Percentiles rank a stretch among this genome's conserved stretches.
Conservation (phyloP, 2,888 invertebrate genomes). For the Pomacea canaliculata region DNA sequence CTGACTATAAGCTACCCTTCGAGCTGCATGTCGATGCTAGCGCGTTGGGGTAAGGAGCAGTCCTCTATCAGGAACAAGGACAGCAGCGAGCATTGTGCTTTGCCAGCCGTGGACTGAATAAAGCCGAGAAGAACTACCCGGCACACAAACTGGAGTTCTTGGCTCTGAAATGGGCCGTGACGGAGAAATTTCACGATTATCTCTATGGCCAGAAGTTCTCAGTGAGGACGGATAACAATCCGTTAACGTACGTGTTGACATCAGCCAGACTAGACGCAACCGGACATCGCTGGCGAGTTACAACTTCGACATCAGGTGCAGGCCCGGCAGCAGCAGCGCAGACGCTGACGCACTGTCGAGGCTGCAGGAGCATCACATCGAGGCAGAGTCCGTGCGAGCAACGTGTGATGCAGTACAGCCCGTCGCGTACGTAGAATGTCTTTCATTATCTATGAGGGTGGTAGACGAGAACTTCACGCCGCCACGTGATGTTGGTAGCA, state of each 20-base stretch:
- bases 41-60: slow-evolving; percentile 30
- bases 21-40: slow-evolving; percentile 33
- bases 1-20: slow-evolving; percentile 23
- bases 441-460: too few species aligned
- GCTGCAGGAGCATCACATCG: neutral
- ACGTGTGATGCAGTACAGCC: too few species aligned
- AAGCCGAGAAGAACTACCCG: slow-evolving; percentile 32
- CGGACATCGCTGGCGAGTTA: slow-evolving; percentile 13
- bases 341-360: slow-evolving; percentile 13
- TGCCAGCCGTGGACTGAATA: slow-evolving; percentile 28
- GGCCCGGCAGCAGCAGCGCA: neutral
- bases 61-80: neutral
- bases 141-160: slow-evolving; percentile 37
- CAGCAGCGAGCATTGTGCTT: slow-evolving; percentile 15
- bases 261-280: slow-evolving; percentile 15
- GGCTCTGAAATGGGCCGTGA: slow-evolving; percentile 36
- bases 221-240: slow-evolving; percentile 21
- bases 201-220: slow-evolving; percentile 4
- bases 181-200: slow-evolving; percentile 28
- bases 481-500: too few species aligned
- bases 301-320: neutral
- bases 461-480: too few species aligned
- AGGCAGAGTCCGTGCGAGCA: too few species aligned
- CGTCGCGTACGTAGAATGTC: too few species aligned
- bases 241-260: slow-evolving; percentile 10